phyloP scores from a whole-genome alignment of 2,888 invertebrate species.

The Amphipoea oculea region DNA sequence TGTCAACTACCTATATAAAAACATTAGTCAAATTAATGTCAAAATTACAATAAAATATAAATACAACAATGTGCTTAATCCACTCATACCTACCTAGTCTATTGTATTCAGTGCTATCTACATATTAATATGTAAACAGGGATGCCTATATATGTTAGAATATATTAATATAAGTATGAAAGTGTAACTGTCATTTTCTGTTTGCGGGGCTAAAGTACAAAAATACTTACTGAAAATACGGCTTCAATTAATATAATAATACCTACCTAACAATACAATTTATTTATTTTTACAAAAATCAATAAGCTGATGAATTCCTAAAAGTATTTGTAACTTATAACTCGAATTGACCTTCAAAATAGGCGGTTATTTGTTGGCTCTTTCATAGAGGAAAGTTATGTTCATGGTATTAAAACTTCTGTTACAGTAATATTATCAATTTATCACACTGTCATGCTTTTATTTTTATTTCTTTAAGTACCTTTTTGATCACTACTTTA shows the following conservation, averaged over 20 bases:
- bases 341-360: not conserved
- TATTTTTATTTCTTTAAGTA: not conserved
- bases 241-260: not conserved
- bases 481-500: not conserved
- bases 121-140: constrained; percentile 50
- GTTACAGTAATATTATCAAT: not conserved
- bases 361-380: not conserved
- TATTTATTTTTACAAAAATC: not conserved
- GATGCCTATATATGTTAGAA: constrained; percentile 41
- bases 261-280: not conserved
- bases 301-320: not conserved
- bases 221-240: constrained; percentile 17
- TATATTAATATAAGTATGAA: constrained; percentile 44
- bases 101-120: constrained; percentile 60
- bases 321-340: not conserved
- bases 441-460: not conserved
- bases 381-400: not conserved
- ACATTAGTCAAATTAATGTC: too few species aligned
- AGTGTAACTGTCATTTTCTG: constrained; percentile 24
- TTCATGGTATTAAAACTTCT: not conserved
- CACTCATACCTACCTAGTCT: constrained; percentile 35
- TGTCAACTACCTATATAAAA: too few species aligned
- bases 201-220: constrained; percentile 21
- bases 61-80: not conserved
- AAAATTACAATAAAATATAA: too few species aligned